Evolutionary conservation across 2,888 invertebrate genomes (phyloP).

Genomic region (Saturnia pavonia): DNA sequence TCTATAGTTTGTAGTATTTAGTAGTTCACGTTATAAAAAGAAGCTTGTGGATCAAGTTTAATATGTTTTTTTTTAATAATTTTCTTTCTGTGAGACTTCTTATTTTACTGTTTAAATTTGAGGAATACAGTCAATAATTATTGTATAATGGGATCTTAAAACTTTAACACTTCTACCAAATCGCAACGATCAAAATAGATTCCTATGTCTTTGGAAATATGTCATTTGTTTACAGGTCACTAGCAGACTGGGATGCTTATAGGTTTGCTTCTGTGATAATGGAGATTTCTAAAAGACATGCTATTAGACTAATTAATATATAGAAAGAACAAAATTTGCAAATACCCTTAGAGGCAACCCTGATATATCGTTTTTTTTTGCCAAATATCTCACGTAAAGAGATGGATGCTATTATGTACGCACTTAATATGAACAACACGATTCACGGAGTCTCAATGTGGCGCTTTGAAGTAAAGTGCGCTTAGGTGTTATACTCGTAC

Average conservation of each 20-base stretch:
- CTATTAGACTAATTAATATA: not conserved
- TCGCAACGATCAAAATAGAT: not conserved
- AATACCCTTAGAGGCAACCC: not conserved
- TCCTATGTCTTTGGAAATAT: not conserved
- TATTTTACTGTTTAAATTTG: too few species aligned
- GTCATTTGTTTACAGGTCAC: not conserved
- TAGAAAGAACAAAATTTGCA: not conserved
- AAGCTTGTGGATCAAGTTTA: not conserved
- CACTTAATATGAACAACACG: slow-evolving; percentile 45
- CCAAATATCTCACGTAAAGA: slow-evolving; percentile 24
- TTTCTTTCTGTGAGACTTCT: not conserved
- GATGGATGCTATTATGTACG: slow-evolving; percentile 38
- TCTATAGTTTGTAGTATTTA: not conserved
- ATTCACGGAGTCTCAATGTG: slow-evolving; percentile 44
- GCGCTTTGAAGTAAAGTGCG: slow-evolving; percentile 30
- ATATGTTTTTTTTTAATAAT: not conserved
- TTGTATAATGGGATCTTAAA: too few species aligned
- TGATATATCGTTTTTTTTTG: slow-evolving; percentile 10
- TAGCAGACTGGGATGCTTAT: not conserved
- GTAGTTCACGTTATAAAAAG: not conserved
- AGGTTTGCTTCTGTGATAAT: not conserved
- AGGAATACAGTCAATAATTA: not conserved
- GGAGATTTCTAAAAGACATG: not conserved
- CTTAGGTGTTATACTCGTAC: slow-evolving; percentile 7
- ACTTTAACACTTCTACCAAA: not conserved